Evolutionary conservation across 2,888 invertebrate genomes (phyloP).

Genomic region (Ectemnius lituratus): DNA sequence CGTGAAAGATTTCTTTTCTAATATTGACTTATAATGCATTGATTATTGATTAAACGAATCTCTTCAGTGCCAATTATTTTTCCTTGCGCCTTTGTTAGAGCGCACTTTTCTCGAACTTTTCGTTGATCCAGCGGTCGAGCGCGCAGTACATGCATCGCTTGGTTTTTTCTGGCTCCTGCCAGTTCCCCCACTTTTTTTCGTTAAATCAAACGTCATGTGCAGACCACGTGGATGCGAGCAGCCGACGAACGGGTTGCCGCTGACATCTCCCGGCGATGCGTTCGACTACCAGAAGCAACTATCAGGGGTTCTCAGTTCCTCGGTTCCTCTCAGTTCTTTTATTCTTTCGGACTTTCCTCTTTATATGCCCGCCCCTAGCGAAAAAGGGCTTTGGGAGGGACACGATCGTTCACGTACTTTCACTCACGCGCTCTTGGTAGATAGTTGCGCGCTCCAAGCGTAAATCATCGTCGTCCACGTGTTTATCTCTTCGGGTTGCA

Average conservation of each 20-base stretch:
- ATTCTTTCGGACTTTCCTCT: slow-evolving; percentile 15
- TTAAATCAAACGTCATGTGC: slow-evolving; percentile 61
- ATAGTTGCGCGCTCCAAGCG: slow-evolving; percentile 29
- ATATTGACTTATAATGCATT: slow-evolving; percentile 26
- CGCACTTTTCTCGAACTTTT: not conserved
- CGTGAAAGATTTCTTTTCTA: not conserved
- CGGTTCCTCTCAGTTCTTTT: slow-evolving; percentile 11
- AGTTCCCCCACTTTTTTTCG: slow-evolving; percentile 19
- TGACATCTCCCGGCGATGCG: slow-evolving; percentile 66
- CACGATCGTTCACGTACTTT: slow-evolving; percentile 69
- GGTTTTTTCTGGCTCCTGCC: slow-evolving; percentile 14
- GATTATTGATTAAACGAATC: slow-evolving; percentile 37
- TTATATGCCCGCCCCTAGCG: not conserved
- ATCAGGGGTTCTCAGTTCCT: slow-evolving; percentile 48
- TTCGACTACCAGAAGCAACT: slow-evolving; percentile 21
- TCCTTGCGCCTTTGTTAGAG: not conserved
- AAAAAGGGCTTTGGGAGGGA: slow-evolving; percentile 45
- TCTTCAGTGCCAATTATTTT: slow-evolving; percentile 14
- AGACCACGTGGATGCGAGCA: slow-evolving; percentile 65
- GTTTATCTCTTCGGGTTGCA: slow-evolving; percentile 24
- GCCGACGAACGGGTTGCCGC: slow-evolving; percentile 48
- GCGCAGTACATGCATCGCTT: not conserved
- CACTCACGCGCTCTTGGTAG: slow-evolving; percentile 54
- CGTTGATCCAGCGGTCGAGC: not conserved
- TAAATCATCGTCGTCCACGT: slow-evolving; percentile 45